Evolutionary conservation across 2,797 vertebrate species (phyloP), one percentile per base, ranked within the genome.

Genomic region (Tangara arthus): DNA sequence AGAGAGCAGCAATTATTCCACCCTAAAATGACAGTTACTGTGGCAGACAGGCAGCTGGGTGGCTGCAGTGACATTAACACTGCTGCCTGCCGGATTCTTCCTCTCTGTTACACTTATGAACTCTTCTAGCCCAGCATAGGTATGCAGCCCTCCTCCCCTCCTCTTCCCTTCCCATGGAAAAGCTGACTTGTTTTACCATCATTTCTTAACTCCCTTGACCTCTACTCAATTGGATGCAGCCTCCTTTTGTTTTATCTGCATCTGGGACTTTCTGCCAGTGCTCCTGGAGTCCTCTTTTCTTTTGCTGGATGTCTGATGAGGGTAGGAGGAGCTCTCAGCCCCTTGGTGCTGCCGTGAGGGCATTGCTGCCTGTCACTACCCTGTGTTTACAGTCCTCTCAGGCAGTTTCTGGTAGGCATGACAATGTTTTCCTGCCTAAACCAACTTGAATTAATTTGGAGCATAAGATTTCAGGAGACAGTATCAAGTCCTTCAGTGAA

Each of bases 371-470:
- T 76, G 73, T 66, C 73, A 15, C 63, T 72, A 4, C 26, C 63
- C 76, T 0, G 0, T n/a, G 69, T 76, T 81, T 47, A 21, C 70
- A 24, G 47, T 8, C 6, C 1, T 69, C 50, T 64, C 39, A 22
- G 76, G 70, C 88, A 81, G 73, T 52, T 79, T 90, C 72, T 69
- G 41, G 2, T 55, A 1, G 0, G 26, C 44, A 22, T n/a, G 84
- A 61, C 82, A 65, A n/a, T 24, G 53, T 78, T 88, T 86, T 75
- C 72, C 91, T 94, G 76, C 65, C 50, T 0, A 0, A 94, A 72
- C 72, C 82, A 70, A 88, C 60, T 6, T 57, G 83, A 93, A 64
- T 90, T 91, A 66, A 84, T 88, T 75, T 56, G 63, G 65, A 94
- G 28, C 69, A 8, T 39, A 91, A 79, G 59, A 76, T 82, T 96